Percentiles rank a stretch among this genome's conserved stretches.
Conservation (phyloP, 2,113 vertebrate species). For the Callipepla californica region DNA sequence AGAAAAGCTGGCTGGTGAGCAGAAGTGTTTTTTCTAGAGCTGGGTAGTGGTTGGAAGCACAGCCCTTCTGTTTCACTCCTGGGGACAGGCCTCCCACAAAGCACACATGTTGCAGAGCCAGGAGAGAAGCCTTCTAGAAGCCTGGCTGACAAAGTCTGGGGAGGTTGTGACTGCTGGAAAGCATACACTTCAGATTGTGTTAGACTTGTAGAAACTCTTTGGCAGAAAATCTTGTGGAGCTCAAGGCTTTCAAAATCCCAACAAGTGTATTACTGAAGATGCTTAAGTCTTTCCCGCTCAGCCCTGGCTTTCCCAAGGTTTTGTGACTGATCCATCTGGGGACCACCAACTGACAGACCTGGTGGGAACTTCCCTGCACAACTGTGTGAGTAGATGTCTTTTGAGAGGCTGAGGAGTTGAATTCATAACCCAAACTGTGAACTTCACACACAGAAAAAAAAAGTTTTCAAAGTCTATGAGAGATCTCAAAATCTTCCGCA, state of each 20-base stretch:
- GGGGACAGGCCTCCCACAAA: neutral
- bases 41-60: neutral
- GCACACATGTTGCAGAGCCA: neutral
- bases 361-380: neutral
- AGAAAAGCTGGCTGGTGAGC: neutral
- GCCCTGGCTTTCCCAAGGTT: neutral
- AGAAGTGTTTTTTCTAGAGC: neutral
- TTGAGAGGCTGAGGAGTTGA: neutral
- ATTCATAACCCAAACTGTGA: neutral
- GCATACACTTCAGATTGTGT: neutral
- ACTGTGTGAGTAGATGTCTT: neutral
- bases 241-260: neutral
- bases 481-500: neutral
- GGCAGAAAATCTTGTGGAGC: neutral
- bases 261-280: neutral
- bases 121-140: neutral
- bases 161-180: constrained; percentile 36
- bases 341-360: neutral
- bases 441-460: neutral
- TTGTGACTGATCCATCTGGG: neutral
- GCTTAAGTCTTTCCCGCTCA: neutral
- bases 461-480: neutral
- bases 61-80: neutral
- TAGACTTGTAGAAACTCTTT: constrained; percentile 17
- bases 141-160: neutral